phyloP scores from a whole-genome alignment of 2,113 vertebrate species.

The Todiramphus saurophagus region DNA sequence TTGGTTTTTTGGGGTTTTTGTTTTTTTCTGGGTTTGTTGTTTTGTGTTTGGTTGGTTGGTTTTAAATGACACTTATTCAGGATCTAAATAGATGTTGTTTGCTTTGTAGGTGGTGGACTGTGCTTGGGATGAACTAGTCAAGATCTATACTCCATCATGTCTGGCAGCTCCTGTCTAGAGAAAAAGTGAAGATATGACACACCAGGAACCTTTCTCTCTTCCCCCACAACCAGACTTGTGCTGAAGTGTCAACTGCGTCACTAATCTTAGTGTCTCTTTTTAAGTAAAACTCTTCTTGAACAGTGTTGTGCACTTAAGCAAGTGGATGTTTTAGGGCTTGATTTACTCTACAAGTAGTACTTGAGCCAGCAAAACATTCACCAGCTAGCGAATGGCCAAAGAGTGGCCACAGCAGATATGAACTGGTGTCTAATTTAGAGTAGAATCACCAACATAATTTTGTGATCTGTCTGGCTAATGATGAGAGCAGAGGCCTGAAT shows the following conservation, averaged over 20 bases:
- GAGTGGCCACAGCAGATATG: background rate
- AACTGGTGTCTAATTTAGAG: background rate
- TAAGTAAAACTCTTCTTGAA: background rate
- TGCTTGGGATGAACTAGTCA: constrained; percentile 96
- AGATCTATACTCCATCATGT: constrained; percentile 87
- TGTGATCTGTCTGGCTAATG: background rate
- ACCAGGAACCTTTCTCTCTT: background rate
- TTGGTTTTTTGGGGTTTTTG: too few relatives aligned
- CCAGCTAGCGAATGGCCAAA: background rate
- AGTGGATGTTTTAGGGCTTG: background rate
- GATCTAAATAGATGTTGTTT: constrained; percentile 38
- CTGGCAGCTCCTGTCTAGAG: constrained; percentile 71
- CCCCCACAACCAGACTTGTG: background rate
- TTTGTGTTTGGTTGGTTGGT: too few relatives aligned
- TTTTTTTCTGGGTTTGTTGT: too few relatives aligned
- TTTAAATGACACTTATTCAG: background rate
- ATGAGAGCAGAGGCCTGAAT: constrained; percentile 14
- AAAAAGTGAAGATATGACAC: background rate
- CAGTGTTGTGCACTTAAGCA: background rate
- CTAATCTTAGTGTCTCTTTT: background rate
- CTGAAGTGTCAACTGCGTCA: background rate
- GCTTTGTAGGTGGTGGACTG: constrained; percentile 92
- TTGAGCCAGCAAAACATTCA: background rate
- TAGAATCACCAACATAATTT: background rate
- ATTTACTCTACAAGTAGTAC: background rate